phyloP scores from a whole-genome alignment of 2,888 invertebrate genomes.

The Megalurothrips usitatus region DNA sequence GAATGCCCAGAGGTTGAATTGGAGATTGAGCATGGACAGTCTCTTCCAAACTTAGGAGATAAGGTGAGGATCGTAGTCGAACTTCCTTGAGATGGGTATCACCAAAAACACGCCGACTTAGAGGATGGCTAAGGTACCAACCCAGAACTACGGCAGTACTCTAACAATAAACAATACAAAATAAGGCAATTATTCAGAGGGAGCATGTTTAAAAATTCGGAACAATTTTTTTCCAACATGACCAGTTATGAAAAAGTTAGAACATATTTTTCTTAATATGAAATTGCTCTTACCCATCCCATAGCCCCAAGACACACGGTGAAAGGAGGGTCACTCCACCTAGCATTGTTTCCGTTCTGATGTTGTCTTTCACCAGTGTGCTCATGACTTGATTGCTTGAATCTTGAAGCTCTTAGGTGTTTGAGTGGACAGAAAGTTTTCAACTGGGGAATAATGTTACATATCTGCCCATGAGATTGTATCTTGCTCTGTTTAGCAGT shows the following conservation, averaged over 20 bases:
- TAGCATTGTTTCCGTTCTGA: not conserved
- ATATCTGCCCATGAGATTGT: not conserved
- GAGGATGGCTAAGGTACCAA: conserved; percentile 59
- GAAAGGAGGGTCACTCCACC: not conserved
- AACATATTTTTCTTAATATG: not conserved
- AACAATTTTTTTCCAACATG: not conserved
- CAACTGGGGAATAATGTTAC: not conserved
- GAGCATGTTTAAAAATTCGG: not conserved
- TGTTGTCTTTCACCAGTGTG: not conserved
- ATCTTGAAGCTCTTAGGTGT: not conserved
- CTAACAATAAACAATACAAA: conserved; percentile 45
- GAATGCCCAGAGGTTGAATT: not conserved
- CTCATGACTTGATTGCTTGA: not conserved
- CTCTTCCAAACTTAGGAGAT: not conserved
- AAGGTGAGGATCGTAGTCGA: not conserved
- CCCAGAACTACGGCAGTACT: conserved; percentile 58
- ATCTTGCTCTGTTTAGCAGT: not conserved
- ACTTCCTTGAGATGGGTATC: not conserved
- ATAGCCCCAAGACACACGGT: not conserved
- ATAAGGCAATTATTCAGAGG: not conserved
- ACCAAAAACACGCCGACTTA: conserved; percentile 43
- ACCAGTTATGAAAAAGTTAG: not conserved
- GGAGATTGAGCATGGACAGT: conserved; percentile 1
- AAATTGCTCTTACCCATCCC: not conserved
- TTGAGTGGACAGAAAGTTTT: not conserved